Evolutionary conservation across 2,888 invertebrate species (phyloP).

Genomic region (Xanthorhoe designata): DNA sequence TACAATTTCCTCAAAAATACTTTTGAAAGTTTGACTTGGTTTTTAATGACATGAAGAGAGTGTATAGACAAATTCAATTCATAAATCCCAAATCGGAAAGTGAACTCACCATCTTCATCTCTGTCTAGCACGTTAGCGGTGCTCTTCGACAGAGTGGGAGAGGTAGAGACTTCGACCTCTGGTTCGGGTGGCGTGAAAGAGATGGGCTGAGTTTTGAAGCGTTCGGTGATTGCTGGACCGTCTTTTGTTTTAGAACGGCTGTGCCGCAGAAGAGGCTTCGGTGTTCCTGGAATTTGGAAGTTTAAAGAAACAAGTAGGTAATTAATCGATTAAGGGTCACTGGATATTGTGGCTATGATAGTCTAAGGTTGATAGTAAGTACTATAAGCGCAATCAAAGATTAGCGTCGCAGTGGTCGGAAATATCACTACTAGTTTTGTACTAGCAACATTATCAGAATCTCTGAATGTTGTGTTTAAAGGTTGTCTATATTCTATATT

Average conservation of each 20-base stretch:
- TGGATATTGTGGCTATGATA: no score
- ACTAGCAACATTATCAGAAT: no score
- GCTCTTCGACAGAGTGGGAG: slow-evolving; percentile 75
- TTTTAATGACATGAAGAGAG: neutral
- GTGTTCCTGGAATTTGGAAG: slow-evolving; percentile 71
- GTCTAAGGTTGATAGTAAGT: no score
- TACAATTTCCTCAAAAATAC: neutral
- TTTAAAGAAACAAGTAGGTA: neutral
- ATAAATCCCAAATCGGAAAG: slow-evolving; percentile 21
- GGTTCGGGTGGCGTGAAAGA: slow-evolving; percentile 77
- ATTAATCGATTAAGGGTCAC: neutral
- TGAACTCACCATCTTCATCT: slow-evolving; percentile 80
- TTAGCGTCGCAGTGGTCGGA: no score
- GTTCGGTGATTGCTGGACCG: slow-evolving; percentile 72
- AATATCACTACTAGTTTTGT: no score
- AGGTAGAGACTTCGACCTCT: slow-evolving; percentile 50
- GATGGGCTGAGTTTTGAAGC: slow-evolving; percentile 90
- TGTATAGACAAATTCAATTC: slow-evolving; percentile 8
- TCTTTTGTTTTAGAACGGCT: slow-evolving; percentile 78
- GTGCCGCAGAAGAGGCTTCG: slow-evolving; percentile 79
- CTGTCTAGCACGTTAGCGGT: slow-evolving; percentile 80
- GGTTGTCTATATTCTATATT: no score
- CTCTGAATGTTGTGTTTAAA: no score
- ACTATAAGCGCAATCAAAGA: no score
- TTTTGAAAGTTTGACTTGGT: no score